Base-by-base conservation (phyloP, 2,888 invertebrate genomes). In the Zelleria hepariella region DNA sequence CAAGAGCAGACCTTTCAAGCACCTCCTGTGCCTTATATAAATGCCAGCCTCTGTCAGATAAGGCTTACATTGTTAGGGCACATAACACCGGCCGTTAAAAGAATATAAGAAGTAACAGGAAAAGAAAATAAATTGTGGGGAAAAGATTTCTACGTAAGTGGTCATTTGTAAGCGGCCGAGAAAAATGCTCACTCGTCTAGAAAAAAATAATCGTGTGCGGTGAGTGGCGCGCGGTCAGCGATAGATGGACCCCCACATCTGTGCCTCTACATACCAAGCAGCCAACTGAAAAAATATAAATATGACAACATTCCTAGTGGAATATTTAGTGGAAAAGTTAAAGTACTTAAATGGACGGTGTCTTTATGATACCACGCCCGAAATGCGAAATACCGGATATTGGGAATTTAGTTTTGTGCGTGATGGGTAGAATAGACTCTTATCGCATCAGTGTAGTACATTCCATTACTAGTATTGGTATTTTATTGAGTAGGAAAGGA, bases 81-180 rank as follows among this genome's bases (percentile, higher is more conserved):
- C 72, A 71, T 75, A 77, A 79, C 75, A 78, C 72, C 73, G 75
- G 80, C 82, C 82, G 83, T 85, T 86, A 84, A 80, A 77, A 73
- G 78, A 77, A 82, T 84, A 85, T 84, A 75, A 42, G 78, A 75
- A 79, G 78, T 77, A 42, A 71, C 75, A 74, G 75, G 73, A 24
- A 77, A 75, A 68, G 72, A 77, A 77, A 82, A 80, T 84, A 81
- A 80, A 82, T 81, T 71, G 81, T 74, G 71, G 74, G 68, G 72
- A 75, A 81, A 78, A 78, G 80, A 82, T 82, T 84, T 78, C 76
- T 78, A 69, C 73, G 73, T 74, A 78, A 83, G 78, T 79, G 82
- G 84, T 81, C 81, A 84, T 86, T 86, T 86, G 81, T 86, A 81
- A 81, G 81, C 78, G 74, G 77, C 71, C 72, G 78, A 82, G 83